Base-by-base conservation (phyloP, 1,140 invertebrate species). In the Nasonia vitripennis region DNA sequence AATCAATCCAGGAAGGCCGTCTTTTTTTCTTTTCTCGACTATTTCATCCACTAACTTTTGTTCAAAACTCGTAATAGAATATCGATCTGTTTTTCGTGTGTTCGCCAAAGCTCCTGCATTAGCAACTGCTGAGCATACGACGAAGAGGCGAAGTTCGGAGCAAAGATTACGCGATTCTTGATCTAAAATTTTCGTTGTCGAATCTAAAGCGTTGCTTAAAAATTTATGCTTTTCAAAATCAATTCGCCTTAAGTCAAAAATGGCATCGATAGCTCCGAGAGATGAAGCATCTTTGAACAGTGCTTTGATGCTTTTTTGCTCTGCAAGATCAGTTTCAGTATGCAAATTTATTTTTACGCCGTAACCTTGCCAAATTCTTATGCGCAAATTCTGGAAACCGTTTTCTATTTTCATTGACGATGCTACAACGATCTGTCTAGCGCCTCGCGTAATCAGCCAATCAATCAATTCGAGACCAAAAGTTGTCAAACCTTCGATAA, bases 401-500 rank as follows among this genome's bases (percentile, higher is more conserved):
- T 93, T 95, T 23, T 89, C 91, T 4, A 95, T 91, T 12, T 95
- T 95, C 78, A 93, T 94, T 83, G 96, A 95, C 20, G 97, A 98
- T 1, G 96, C 97, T 0, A 99, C 93, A 2, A 98, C 93, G 1
- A 99, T 87, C 88, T 96, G 96, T 84, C 93, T 95, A 11, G 96
- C 97, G 2, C 98, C 98, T 89, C 97, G 94, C 41, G 96, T 90
- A n/a, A 97, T 94, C 83, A 99, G 93, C 98, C 98, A 99, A 89
- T 98, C 96, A 5, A 96, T 95, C 73, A 99, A 90, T 91, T 99
- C 98, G n/a, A 99, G 93, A 55, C 98, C 98, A 91, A 99, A 98
- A 2, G 98, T 97, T 48, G 97, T 98, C 0, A 98, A 93, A 83
- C 98, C 98, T 68, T 98, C 95, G 3, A 94, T 92, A 1, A 96